Evolutionary conservation across 2,797 vertebrate genomes (phyloP).

Genomic region (Denticeps clupeoides): DNA sequence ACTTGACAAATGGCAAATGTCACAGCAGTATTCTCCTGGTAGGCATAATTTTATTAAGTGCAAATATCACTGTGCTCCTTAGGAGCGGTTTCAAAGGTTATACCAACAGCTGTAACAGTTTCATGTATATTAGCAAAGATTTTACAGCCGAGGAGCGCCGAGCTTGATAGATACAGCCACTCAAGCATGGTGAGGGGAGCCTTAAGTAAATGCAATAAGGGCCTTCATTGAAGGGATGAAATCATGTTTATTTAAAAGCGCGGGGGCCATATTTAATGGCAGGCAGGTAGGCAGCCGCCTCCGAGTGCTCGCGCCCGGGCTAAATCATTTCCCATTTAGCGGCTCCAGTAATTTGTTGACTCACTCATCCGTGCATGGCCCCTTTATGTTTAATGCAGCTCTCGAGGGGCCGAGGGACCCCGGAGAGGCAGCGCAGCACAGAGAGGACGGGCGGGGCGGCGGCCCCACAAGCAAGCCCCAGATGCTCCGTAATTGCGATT

Average conservation of each 20-base stretch:
- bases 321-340: constrained; percentile 62
- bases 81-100: constrained; percentile 70
- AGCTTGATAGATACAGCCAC: constrained; percentile 60
- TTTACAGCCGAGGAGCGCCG: constrained; percentile 46
- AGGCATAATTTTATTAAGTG: constrained; percentile 79
- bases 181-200: constrained; percentile 55
- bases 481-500: constrained; percentile 55
- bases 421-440: neutral
- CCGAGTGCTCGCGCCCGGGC: constrained; percentile 44
- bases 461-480: constrained; percentile 53
- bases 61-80: constrained; percentile 76
- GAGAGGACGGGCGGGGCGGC: constrained; percentile 17
- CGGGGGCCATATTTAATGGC: constrained; percentile 50
- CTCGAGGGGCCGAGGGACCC: constrained; percentile 44
- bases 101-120: constrained; percentile 68
- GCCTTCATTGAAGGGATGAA: constrained; percentile 39
- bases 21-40: constrained; percentile 74
- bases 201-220: constrained; percentile 66
- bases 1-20: constrained; percentile 80
- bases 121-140: constrained; percentile 62
- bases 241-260: constrained; percentile 75
- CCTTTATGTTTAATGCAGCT: constrained; percentile 75
- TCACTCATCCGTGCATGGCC: constrained; percentile 71
- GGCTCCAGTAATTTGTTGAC: constrained; percentile 73
- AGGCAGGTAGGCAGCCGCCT: constrained; percentile 31